phyloP scores from a whole-genome alignment of 2,888 invertebrate genomes.

The Coelogynopora nodosa region DNA sequence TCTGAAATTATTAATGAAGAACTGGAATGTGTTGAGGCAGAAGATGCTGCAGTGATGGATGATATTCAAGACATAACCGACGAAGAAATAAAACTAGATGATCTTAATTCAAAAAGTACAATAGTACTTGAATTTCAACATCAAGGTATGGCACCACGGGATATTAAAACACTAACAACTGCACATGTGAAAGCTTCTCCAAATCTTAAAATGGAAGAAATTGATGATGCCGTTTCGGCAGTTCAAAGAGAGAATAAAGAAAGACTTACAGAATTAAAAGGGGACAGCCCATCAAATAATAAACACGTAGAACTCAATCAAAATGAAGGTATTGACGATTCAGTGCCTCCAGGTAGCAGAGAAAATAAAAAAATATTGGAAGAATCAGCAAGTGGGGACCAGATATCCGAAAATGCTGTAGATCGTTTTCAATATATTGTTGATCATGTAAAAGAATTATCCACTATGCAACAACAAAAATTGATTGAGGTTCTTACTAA shows the following conservation, averaged over 20 bases:
- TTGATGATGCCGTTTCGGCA: not conserved
- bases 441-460: constrained; percentile 43
- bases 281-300: too few relatives aligned
- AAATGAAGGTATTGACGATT: not conserved
- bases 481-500: constrained; percentile 31
- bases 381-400: constrained; percentile 2
- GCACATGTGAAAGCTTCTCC: not conserved
- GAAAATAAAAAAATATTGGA: too few relatives aligned
- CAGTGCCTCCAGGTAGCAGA: too few relatives aligned
- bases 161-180: not conserved
- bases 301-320: not conserved
- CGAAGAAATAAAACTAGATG: not conserved
- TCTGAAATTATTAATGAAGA: not conserved
- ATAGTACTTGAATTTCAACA: not conserved
- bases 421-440: constrained; percentile 39
- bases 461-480: constrained; percentile 15
- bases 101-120: not conserved
- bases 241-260: not conserved
- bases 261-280: not conserved
- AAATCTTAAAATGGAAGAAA: not conserved
- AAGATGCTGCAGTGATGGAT: not conserved
- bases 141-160: not conserved
- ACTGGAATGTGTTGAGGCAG: not conserved
- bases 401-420: not conserved
- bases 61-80: not conserved